Evolutionary conservation across 2,888 invertebrate genomes (phyloP).

Genomic region (Tetropium fuscum): DNA sequence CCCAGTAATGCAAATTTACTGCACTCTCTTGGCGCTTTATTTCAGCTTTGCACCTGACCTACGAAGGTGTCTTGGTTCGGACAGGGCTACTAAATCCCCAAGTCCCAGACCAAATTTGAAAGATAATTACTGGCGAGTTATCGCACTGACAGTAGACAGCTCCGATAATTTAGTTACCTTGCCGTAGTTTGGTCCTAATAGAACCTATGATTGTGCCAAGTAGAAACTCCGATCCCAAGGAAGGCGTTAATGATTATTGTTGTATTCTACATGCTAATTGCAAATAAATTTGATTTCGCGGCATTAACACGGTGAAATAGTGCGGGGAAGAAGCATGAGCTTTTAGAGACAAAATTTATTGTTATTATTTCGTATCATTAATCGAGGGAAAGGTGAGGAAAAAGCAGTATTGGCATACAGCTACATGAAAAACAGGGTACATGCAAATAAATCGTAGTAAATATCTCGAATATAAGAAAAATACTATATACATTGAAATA

Average conservation of each 20-base stretch:
- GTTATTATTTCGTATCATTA: too few species aligned
- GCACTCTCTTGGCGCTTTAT: conserved; percentile 40
- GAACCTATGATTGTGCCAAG: conserved; percentile 42
- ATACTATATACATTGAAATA: too few species aligned
- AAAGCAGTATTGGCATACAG: too few species aligned
- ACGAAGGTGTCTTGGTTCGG: conserved; percentile 45
- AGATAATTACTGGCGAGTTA: conserved; percentile 64
- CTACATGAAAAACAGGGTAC: too few species aligned
- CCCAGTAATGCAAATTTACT: conserved; percentile 33
- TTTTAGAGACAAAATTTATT: too few species aligned
- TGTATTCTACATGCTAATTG: background rate
- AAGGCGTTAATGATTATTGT: conserved; percentile 20
- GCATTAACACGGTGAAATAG: too few species aligned
- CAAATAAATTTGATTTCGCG: conserved; percentile 1
- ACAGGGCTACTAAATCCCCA: conserved; percentile 55
- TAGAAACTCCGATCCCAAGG: conserved; percentile 10
- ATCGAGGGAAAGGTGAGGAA: too few species aligned
- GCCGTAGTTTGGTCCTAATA: conserved; percentile 52
- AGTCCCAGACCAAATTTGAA: conserved; percentile 65
- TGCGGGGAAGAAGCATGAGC: background rate
- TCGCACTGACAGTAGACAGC: conserved; percentile 60
- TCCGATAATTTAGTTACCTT: conserved; percentile 63
- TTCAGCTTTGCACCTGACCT: conserved; percentile 46
- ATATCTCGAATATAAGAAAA: too few species aligned
- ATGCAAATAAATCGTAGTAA: too few species aligned